A percentile compares a stretch with the other conserved stretches of the same genome.
Evolutionary conservation across 2,888 invertebrate species (phyloP).

Genomic region (Camponotus fellah): DNA sequence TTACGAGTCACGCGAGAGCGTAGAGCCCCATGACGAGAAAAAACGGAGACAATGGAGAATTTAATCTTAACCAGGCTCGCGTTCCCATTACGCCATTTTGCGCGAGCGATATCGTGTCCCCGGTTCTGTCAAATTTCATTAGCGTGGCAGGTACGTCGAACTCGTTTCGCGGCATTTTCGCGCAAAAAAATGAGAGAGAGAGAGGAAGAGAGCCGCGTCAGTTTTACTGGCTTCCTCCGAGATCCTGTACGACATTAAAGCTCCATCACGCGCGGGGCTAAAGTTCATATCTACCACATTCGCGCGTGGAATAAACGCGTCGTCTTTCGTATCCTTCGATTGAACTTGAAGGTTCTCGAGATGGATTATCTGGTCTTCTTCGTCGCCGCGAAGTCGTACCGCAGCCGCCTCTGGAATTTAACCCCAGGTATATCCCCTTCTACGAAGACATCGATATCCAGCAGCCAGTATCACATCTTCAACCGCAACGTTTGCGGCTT

Average conservation of each 20-base stretch:
- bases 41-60: slow-evolving; percentile 33
- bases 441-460: slow-evolving; percentile 41
- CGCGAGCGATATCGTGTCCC: slow-evolving; percentile 17
- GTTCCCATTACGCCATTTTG: slow-evolving; percentile 37
- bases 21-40: neutral
- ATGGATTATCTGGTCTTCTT: slow-evolving; percentile 66
- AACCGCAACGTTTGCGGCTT: slow-evolving; percentile 28
- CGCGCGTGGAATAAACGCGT: slow-evolving; percentile 51
- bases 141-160: slow-evolving; percentile 44
- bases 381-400: slow-evolving; percentile 60
- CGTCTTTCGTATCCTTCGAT: slow-evolving; percentile 55
- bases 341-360: slow-evolving; percentile 61
- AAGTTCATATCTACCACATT: slow-evolving; percentile 44
- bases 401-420: slow-evolving; percentile 39
- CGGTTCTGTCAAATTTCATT: slow-evolving; percentile 53
- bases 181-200: neutral
- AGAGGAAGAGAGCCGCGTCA: slow-evolving; percentile 42
- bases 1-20: neutral
- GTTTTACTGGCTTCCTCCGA: slow-evolving; percentile 43
- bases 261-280: slow-evolving; percentile 52
- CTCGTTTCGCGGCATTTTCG: slow-evolving; percentile 34
- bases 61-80: slow-evolving; percentile 40
- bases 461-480: slow-evolving; percentile 43
- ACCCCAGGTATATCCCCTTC: slow-evolving; percentile 9
- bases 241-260: slow-evolving; percentile 69